Conservation (phyloP, 2,888 invertebrate genomes). For the Callinectes sapidus region DNA sequence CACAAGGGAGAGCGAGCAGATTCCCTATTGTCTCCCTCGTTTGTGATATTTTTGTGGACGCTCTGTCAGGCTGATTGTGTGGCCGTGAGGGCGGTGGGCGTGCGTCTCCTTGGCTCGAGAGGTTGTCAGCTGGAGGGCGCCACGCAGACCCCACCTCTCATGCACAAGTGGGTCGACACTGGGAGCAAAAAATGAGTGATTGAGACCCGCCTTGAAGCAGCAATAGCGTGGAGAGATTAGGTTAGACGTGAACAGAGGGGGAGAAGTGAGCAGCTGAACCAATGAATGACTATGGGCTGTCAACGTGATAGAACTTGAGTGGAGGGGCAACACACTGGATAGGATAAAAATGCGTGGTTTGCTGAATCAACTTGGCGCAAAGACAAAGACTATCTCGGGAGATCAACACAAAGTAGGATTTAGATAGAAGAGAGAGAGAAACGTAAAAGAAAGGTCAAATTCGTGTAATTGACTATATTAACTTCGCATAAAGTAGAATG, state of each 20-base stretch:
- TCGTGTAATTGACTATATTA: not conserved
- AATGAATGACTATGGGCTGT: not conserved
- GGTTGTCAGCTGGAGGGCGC: conserved; percentile 3
- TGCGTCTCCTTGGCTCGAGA: conserved; percentile 8
- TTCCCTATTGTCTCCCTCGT: not conserved
- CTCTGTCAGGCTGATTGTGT: conserved; percentile 28
- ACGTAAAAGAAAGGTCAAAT: not conserved
- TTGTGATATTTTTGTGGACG: conserved; percentile 30
- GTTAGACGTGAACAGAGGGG: not conserved
- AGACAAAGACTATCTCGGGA: not conserved
- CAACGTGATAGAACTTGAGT: not conserved
- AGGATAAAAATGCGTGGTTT: not conserved
- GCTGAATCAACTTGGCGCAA: not conserved
- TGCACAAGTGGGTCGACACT: conserved; percentile 19
- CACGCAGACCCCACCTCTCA: not conserved
- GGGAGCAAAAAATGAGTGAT: not conserved
- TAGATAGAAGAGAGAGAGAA: not conserved
- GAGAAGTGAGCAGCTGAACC: not conserved
- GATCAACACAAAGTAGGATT: not conserved
- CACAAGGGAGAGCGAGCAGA: not conserved
- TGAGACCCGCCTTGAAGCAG: not conserved
- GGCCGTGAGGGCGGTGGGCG: not conserved
- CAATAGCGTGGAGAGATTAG: not conserved
- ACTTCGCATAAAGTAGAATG: not conserved
- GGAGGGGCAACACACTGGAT: not conserved